Evolutionary conservation across 2,113 vertebrate genomes (phyloP), one percentile per base, ranked within the genome.

Genomic region (Notarius lentiginosus): DNA sequence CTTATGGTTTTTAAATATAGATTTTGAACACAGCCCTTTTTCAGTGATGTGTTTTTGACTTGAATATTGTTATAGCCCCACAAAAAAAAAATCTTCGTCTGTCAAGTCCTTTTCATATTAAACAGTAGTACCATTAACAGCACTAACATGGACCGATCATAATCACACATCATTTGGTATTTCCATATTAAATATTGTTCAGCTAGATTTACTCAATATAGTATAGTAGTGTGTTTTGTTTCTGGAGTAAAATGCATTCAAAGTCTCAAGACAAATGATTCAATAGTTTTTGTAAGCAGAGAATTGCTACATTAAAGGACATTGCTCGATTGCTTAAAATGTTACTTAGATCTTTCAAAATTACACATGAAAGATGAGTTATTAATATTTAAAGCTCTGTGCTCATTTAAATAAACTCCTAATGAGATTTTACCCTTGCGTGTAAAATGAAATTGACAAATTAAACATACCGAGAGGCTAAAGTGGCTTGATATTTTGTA

Each of bases 61-160:
- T 70, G 51, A 73, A 18, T 24, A 34, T 84, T 84, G 10, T 73
- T 72, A 84, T 58, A 66, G 24, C 41, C 24, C 24, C 70, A 70
- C 18, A 72, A 56, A 56, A 68, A 70, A 15, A 17, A 34, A 70
- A 34, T 20, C 2, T 15, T 60, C n/a, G 27, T 84, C 30, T 61
- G 30, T 12, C 68, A 75, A 41, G 22, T 41, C 70, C 70, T 56
- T 7, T 53, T 58, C 66, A 24, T 66, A 20, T 56, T 27, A 70
- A 15, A 34, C 51, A 55, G 82, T 8, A 83, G 7, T 68, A 82
- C 2, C 41, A 41, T 41, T 66, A 58, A 84, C 66, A 51, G 82
- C 22, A 53, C 14, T 70, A 58, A 7, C 53, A 56, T 70, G 51
- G 51, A 20, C 51, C 70, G 51, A 27, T 56, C 15, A 73, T 14